These are phyloP conservation scores for Nasonia giraulti DNA, from an alignment of 1,140 invertebrate species.

Conservation along the genomic window DNA sequence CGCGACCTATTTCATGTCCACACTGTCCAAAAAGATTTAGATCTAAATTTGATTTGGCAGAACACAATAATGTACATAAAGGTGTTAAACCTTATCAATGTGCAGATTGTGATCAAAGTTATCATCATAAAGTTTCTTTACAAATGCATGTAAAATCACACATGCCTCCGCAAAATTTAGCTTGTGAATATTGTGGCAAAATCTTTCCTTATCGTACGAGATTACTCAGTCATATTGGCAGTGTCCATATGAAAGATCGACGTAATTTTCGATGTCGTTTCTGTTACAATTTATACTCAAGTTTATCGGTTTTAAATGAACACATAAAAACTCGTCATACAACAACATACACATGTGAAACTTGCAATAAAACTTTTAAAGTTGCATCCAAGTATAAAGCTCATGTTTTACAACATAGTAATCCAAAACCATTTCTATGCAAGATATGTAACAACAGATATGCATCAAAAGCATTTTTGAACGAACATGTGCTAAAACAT, in stretches of 20 bases:
- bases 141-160: slow-evolving; percentile 73
- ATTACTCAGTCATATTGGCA: slow-evolving; percentile 70
- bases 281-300: slow-evolving; percentile 74
- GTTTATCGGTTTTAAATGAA: slow-evolving; percentile 69
- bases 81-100: slow-evolving; percentile 71
- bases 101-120: slow-evolving; percentile 69
- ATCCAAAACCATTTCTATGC: slow-evolving; percentile 71
- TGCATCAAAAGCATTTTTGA: slow-evolving; percentile 72
- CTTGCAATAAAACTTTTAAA: slow-evolving; percentile 70
- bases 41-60: slow-evolving; percentile 71
- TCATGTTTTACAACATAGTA: slow-evolving; percentile 70
- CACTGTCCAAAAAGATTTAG: slow-evolving; percentile 73
- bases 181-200: slow-evolving; percentile 73
- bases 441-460: slow-evolving; percentile 72
- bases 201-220: slow-evolving; percentile 72
- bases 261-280: slow-evolving; percentile 72
- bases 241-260: slow-evolving; percentile 71
- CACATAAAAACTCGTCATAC: slow-evolving; percentile 71
- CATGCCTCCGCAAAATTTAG: slow-evolving; percentile 71
- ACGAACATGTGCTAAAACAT: slow-evolving; percentile 71
- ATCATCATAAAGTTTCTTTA: slow-evolving; percentile 72
- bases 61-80: slow-evolving; percentile 72
- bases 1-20: slow-evolving; percentile 70
- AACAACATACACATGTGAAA: slow-evolving; percentile 71
- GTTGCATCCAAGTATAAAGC: slow-evolving; percentile 71